Percentiles rank a stretch among this genome's conserved stretches.
Evolutionary conservation across 2,888 invertebrate species (phyloP).

Genomic region (Caenorhabditis parvicauda): DNA sequence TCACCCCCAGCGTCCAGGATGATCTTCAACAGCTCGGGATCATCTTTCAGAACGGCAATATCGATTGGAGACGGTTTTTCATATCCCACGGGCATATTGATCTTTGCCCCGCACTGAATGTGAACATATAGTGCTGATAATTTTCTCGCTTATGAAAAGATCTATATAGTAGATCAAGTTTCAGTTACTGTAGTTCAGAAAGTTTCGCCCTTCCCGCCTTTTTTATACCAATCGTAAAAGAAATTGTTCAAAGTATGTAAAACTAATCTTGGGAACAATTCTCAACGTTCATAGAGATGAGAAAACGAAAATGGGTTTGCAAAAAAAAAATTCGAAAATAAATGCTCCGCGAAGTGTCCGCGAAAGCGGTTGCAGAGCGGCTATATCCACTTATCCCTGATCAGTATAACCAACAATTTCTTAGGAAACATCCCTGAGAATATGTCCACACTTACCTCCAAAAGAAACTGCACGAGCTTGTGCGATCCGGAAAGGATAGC

Average conservation of each 20-base stretch:
- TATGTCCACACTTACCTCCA: conserved; percentile 63
- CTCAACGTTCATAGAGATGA: too few relatives aligned
- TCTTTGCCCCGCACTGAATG: conserved; percentile 75
- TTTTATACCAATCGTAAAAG: neutral
- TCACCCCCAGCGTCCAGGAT: conserved; percentile 66
- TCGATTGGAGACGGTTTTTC: conserved; percentile 80
- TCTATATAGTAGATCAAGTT: too few relatives aligned
- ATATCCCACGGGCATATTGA: conserved; percentile 70
- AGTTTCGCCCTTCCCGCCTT: neutral
- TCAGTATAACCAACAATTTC: neutral
- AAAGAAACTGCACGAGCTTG: conserved; percentile 75
- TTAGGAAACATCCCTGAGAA: neutral
- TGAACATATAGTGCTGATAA: neutral
- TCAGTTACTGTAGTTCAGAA: too few relatives aligned
- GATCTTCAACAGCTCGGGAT: conserved; percentile 48
- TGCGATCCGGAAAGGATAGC: conserved; percentile 77
- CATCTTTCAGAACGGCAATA: conserved; percentile 74
- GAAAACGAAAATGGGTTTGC: neutral
- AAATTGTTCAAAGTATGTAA: too few relatives aligned
- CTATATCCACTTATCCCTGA: neutral
- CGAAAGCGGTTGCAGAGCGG: neutral
- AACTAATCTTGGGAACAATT: too few relatives aligned
- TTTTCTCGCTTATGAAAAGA: neutral
- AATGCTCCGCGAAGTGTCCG: neutral
- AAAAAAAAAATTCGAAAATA: too few relatives aligned